Evolutionary conservation across 37 sponge, comb jelly and placozoan species (phyloP).

Genomic region (Chondrilla cf. caribensis): DNA sequence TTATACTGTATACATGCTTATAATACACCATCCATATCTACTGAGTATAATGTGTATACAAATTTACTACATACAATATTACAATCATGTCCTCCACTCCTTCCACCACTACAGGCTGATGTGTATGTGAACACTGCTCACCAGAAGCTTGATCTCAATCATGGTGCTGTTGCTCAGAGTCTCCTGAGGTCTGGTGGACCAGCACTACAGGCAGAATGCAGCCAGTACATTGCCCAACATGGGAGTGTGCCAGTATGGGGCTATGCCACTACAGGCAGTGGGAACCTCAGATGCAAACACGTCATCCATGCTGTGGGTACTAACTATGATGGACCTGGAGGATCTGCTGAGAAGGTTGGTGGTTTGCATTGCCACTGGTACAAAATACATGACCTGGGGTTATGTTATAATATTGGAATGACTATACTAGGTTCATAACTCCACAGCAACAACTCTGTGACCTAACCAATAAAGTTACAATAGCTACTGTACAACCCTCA

Average conservation of each 20-base stretch:
- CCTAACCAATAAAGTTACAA: no score
- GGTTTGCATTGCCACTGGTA: no score
- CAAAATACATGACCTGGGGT: no score
- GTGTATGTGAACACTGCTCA: slow-evolving; percentile 63
- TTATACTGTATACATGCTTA: no score
- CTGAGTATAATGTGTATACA: no score
- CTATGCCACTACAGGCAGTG: slow-evolving; percentile 44
- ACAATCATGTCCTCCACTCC: no score
- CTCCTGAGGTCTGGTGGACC: slow-evolving; percentile 50
- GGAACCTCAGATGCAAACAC: slow-evolving; percentile 39
- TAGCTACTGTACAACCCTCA: no score
- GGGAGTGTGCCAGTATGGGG: slow-evolving; percentile 31
- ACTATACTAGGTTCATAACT: no score
- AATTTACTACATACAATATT: no score
- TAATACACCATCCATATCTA: no score
- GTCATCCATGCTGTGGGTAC: slow-evolving; percentile 46
- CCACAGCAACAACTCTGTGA: no score
- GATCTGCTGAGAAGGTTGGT: slow-evolving; percentile 41
- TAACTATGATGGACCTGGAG: slow-evolving; percentile 30
- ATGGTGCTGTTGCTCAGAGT: slow-evolving; percentile 43
- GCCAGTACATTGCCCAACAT: slow-evolving; percentile 9
- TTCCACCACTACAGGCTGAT: slow-evolving; percentile 45
- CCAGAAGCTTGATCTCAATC: slow-evolving; percentile 30
- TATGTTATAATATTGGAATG: no score
- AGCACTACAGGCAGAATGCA: slow-evolving; percentile 54